A percentile compares a stretch with the other conserved stretches of the same genome.
Evolutionary conservation across 2,888 invertebrate genomes (phyloP).

Genomic region (Amphimallon solstitiale): DNA sequence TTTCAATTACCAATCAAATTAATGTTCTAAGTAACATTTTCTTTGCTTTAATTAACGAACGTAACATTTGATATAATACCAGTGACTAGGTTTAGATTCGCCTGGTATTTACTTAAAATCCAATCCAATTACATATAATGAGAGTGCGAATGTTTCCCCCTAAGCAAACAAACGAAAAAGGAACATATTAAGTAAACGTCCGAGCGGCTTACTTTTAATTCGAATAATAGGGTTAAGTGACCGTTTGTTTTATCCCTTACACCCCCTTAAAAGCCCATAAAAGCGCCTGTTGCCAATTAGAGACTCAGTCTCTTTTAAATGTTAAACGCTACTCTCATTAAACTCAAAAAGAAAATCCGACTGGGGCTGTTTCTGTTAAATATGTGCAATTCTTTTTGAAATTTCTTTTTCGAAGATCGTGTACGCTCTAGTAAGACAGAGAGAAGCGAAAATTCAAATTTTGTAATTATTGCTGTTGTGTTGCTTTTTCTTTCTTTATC

Average conservation of each 20-base stretch:
- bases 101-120: not conserved
- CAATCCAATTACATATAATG: conserved; percentile 22
- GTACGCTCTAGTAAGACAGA: not conserved
- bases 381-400: conserved; percentile 16
- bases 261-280: conserved; percentile 25
- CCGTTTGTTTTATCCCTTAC: conserved; percentile 25
- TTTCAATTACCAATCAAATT: too few species aligned
- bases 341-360: conserved; percentile 14
- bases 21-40: too few species aligned
- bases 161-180: conserved; percentile 12
- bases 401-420: not conserved
- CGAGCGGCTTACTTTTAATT: conserved; percentile 12
- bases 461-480: not conserved
- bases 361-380: conserved; percentile 14
- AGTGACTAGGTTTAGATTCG: too few species aligned
- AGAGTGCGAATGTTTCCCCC: conserved; percentile 1
- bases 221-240: conserved; percentile 28
- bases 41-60: too few species aligned
- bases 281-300: conserved; percentile 14
- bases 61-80: too few species aligned
- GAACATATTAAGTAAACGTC: conserved; percentile 10
- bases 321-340: conserved; percentile 6
- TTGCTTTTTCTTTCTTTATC: too few species aligned
- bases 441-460: not conserved
- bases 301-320: not conserved